Conservation (phyloP, 2,888 invertebrate genomes). For the Petrolisthes manimaculis region DNA sequence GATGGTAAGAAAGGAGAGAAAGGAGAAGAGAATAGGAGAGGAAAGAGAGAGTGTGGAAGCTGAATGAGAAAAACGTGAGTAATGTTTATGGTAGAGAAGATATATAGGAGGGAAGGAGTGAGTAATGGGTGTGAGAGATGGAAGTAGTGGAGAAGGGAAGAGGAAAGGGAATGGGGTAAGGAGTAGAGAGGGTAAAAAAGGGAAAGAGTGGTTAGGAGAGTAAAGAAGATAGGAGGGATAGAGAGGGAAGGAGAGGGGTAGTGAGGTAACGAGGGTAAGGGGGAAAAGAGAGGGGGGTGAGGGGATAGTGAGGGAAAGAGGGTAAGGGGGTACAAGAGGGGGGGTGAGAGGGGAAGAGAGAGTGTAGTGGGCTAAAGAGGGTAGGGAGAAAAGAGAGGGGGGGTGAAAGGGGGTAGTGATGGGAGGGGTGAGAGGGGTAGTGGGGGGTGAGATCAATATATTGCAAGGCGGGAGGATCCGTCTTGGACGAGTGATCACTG, state of each 20-base stretch:
- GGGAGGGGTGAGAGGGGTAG: not conserved
- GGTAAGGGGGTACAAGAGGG: not conserved
- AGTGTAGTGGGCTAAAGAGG: not conserved
- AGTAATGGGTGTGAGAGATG: not conserved
- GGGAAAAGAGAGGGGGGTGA: not conserved
- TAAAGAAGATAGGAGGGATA: not conserved
- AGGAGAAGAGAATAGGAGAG: not conserved
- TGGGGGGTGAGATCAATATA: slow-evolving; percentile 6
- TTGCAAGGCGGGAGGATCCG: not conserved
- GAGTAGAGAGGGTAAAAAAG: not conserved
- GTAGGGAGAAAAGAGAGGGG: not conserved
- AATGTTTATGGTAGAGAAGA: not conserved
- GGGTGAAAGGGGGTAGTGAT: not conserved
- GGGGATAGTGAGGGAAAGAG: not conserved
- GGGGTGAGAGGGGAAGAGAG: not conserved
- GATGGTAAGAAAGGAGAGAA: not conserved
- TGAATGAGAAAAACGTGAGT: not conserved
- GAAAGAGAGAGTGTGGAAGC: not conserved
- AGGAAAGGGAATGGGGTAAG: not conserved
- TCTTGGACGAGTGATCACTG: not conserved
- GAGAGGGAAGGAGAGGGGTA: not conserved
- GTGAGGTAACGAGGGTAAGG: not conserved
- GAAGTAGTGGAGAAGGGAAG: not conserved
- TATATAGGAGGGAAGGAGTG: not conserved
- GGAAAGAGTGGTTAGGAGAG: not conserved